Evolutionary conservation across 1,140 invertebrate genomes (phyloP), one percentile per base, ranked within the genome.

Genomic region (Hylyphantes graminicola): DNA sequence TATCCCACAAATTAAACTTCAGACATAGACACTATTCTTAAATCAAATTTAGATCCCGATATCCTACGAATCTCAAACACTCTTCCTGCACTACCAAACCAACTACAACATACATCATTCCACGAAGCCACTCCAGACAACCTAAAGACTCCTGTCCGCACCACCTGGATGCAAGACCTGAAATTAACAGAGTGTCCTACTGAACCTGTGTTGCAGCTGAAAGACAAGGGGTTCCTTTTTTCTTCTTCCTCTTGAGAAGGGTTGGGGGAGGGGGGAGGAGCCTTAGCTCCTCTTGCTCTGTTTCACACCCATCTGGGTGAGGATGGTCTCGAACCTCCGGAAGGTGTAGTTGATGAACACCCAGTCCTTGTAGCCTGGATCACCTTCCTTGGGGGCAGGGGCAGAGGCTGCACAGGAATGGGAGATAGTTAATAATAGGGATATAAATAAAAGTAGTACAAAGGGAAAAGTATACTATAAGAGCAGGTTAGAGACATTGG

Each of bases 321-420:
- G 92, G n/a, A 84, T 65, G 65, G 97, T 97, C 90, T 99, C 97
- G 90, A 99, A 99, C 86, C 98, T 92, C 90, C 99, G 98, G 92
- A 98, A 99, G 84, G 98, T 99, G 90, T 99, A 99, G 91, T 99
- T 99, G 88, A 99, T 98, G 90, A 99, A 99, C 73, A 99, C 97
- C 97, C 97, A 99, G 91, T 99, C 97, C 91, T 98, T 98, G 90
- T 96, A 95, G 70, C 90, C 90, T 86, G 93, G 94, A 83, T 91
- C 89, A 19, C 87, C 87, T 65, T 90, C 88, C 87, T 88, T 89
- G 61, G 88, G 88, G 51, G 87, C 88, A 75, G 89, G 88, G 50
- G 88, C 88, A 84, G 95, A 93, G 87, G 95, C 94, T 95, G 91
- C 59, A 93, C 92, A 89, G 87, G 87, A 86, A 77, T 61, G 8